Base-by-base conservation (phyloP, 30 jellyfish, hydroid and myxozoan species). In the Aurelia sp. region DNA sequence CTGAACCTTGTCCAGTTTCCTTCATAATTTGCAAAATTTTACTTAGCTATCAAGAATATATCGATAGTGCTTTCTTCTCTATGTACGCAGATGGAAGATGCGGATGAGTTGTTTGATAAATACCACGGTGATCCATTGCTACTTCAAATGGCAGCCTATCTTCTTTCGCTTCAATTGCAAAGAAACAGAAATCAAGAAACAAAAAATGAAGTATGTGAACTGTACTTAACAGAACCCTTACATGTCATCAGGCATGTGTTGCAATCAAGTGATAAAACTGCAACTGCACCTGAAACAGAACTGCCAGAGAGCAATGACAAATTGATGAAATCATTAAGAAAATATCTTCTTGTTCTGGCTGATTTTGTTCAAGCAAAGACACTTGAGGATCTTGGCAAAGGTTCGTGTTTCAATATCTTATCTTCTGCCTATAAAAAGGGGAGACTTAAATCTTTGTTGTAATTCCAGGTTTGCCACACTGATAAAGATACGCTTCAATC, bases 341-440 rank as follows among this genome's bases (percentile, higher is more conserved):
- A 87, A 61, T 67, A 76, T 70, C 67, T 87, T 58, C 81, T 73
- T 6, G 80, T 73, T 13, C 67, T 94, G 70, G 72, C 92, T 9
- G 99, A 94, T 63, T 66, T 94, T 67, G 67, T 89, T 71, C 99
- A 94, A 74, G 99, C 99, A 10, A 93, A 82, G 44, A 90, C 88
- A 53, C 59, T 94, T 35, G 95, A 82, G 20, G 94, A 68, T 35
- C 81, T 94, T 6, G 97, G 91, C 33, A 89, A 89, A 94, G 99
- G 99, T 94, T 19, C 3, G 84, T 53, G 35, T 44, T 44, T 10
- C 55, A 44, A 44, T 44, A 44, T 44, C 8, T 44, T 44, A 44
- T 44, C 8, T 44, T 44, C 55, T 44, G 55, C 55, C 55, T 44
- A 44, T 13, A 44, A 44, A 44, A 44, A 44, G 15, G 6, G 55